phyloP scores from a whole-genome alignment of 2,797 vertebrate species.

The Melanotaenia pygmaea region DNA sequence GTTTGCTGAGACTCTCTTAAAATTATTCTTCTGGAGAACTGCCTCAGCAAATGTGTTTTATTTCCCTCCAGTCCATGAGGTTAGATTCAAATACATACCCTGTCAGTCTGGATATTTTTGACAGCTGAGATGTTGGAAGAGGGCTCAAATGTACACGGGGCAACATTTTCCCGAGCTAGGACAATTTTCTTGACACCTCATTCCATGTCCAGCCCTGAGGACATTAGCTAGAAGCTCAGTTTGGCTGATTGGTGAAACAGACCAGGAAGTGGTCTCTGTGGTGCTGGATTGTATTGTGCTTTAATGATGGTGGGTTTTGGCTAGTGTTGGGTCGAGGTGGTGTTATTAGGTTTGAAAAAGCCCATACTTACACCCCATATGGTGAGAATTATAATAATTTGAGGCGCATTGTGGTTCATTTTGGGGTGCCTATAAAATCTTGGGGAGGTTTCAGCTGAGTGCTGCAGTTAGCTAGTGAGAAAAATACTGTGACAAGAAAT shows the following conservation, averaged over 20 bases:
- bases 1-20: slow-evolving; percentile 1
- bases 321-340: slow-evolving; percentile 52
- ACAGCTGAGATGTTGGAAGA: slow-evolving; percentile 51
- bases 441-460: slow-evolving; percentile 40
- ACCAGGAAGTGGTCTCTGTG: slow-evolving; percentile 72
- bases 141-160: slow-evolving; percentile 23
- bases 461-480: slow-evolving; percentile 36
- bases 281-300: slow-evolving; percentile 59
- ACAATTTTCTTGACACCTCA: slow-evolving; percentile 66
- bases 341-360: slow-evolving; percentile 56
- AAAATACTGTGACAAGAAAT: slow-evolving; percentile 48
- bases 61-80: background rate
- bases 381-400: slow-evolving; percentile 76
- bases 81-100: slow-evolving; percentile 18
- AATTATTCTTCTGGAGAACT: background rate
- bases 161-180: slow-evolving; percentile 43
- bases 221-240: slow-evolving; percentile 46
- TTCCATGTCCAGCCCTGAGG: slow-evolving; percentile 50
- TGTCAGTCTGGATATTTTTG: slow-evolving; percentile 40
- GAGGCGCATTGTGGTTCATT: slow-evolving; percentile 69
- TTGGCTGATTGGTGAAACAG: slow-evolving; percentile 72
- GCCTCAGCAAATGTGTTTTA: background rate
- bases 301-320: slow-evolving; percentile 67
- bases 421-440: slow-evolving; percentile 53
- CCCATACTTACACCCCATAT: slow-evolving; percentile 70